These are phyloP conservation scores for Gallinago media DNA, from an alignment of 2,113 vertebrate genomes.

Conservation along the genomic window DNA sequence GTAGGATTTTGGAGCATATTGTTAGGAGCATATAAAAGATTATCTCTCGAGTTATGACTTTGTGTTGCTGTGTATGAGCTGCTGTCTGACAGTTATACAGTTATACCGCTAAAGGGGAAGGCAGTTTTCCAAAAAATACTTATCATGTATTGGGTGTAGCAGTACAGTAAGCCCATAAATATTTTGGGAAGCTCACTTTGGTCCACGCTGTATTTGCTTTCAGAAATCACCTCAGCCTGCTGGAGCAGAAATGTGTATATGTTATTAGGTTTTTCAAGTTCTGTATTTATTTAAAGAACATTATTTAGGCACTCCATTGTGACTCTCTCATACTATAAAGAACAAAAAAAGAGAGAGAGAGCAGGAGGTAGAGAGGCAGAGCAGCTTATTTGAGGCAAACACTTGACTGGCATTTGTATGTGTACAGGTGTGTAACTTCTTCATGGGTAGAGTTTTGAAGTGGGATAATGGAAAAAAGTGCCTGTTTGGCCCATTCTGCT, in stretches of 20 bases:
- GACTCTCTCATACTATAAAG: constrained; percentile 1
- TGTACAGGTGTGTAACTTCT: neutral
- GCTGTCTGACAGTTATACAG: constrained; percentile 45
- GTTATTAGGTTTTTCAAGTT: constrained; percentile 30
- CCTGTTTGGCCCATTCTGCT: neutral
- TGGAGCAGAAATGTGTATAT: neutral
- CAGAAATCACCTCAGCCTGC: constrained; percentile 17
- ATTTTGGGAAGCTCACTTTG: constrained; percentile 26
- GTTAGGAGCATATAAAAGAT: constrained; percentile 40
- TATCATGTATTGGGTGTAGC: neutral
- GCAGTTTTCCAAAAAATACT: constrained; percentile 51
- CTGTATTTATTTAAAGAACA: constrained; percentile 31
- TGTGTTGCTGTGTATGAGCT: constrained; percentile 22
- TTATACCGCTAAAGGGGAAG: constrained; percentile 35
- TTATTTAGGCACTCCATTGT: constrained; percentile 11
- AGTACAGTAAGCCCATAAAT: constrained; percentile 24
- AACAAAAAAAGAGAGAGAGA: constrained; percentile 6
- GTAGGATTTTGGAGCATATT: constrained; percentile 54
- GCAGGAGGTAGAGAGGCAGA: neutral
- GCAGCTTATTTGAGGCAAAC: neutral
- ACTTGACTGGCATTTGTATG: neutral
- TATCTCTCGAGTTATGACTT: constrained; percentile 45
- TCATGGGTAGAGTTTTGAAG: neutral
- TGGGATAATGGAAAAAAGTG: neutral
- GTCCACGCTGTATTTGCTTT: neutral